Evolutionary conservation across 1,140 invertebrate species (phyloP).

Genomic region (Schmidtea mediterranea): DNA sequence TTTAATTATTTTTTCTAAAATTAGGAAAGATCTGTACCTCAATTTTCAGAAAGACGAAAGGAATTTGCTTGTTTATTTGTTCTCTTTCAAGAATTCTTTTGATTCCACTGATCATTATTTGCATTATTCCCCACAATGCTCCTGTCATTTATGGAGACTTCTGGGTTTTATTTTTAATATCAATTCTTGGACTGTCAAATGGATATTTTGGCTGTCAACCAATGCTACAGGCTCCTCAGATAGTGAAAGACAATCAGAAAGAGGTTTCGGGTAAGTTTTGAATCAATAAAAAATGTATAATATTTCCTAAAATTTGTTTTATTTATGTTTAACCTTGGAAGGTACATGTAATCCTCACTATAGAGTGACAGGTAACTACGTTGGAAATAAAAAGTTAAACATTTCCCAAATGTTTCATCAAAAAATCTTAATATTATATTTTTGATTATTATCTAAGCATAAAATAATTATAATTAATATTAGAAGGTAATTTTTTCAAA

Average conservation of each 20-base stretch:
- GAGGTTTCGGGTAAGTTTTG: slow-evolving; percentile 45
- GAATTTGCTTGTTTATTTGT: slow-evolving; percentile 40
- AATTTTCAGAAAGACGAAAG: slow-evolving; percentile 48
- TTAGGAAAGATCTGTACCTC: slow-evolving; percentile 54
- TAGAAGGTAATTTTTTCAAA: no score
- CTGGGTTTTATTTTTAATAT: slow-evolving; percentile 36
- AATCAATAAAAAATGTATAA: no score
- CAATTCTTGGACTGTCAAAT: slow-evolving; percentile 50
- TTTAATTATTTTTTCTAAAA: no score
- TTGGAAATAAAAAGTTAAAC: no score
- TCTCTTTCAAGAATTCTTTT: slow-evolving; percentile 40
- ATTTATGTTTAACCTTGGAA: no score
- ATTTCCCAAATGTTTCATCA: no score
- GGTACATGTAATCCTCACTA: no score
- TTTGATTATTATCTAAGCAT: no score
- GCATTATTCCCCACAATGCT: slow-evolving; percentile 40
- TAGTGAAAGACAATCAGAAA: slow-evolving; percentile 44
- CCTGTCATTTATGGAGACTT: slow-evolving; percentile 43
- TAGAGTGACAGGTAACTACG: no score
- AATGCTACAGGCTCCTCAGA: slow-evolving; percentile 57
- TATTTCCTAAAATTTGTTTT: no score
- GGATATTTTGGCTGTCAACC: slow-evolving; percentile 59
- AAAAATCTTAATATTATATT: no score
- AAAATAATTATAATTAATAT: no score
- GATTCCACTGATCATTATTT: slow-evolving; percentile 49